Conservation (phyloP, 2,797 vertebrate species). For the Ceryle rudis region DNA sequence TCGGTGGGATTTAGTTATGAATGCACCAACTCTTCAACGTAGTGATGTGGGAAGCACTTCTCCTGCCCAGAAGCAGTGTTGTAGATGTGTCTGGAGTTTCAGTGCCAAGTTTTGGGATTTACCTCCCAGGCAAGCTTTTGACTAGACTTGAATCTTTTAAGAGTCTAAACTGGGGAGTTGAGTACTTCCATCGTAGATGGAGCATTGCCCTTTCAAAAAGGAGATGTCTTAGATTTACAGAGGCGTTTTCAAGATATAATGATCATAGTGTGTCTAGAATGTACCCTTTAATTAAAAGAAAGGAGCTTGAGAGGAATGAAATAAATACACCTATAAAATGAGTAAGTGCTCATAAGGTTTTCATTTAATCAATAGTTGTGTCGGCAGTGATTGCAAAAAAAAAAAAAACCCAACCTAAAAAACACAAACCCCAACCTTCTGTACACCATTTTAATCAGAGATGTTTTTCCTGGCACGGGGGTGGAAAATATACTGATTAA, state of each 20-base stretch:
- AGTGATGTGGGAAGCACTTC: not conserved
- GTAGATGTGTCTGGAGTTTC: not conserved
- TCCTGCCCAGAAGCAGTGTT: not conserved
- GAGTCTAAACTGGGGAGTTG: not conserved
- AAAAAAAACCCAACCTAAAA: not conserved
- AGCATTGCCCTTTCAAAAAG: not conserved
- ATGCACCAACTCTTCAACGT: not conserved
- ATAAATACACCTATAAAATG: conserved; percentile 37
- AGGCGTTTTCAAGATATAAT: not conserved
- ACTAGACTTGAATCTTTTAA: not conserved
- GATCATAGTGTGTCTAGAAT: not conserved
- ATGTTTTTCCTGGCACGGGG: conserved; percentile 66
- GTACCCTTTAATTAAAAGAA: conserved; percentile 51
- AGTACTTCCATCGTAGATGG: not conserved
- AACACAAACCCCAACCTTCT: not conserved
- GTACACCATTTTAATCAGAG: conserved; percentile 74
- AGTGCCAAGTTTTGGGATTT: not conserved
- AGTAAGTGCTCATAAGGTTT: conserved; percentile 58
- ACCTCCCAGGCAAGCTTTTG: not conserved
- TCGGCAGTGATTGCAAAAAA: conserved; percentile 58
- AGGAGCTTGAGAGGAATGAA: conserved; percentile 5
- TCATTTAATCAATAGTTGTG: conserved; percentile 70
- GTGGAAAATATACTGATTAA: conserved; percentile 73
- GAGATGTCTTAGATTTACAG: not conserved
- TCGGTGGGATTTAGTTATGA: not conserved